These are phyloP conservation scores for Drosophila robusta DNA, from an alignment of 2,888 invertebrate species.

Conservation along the genomic window DNA sequence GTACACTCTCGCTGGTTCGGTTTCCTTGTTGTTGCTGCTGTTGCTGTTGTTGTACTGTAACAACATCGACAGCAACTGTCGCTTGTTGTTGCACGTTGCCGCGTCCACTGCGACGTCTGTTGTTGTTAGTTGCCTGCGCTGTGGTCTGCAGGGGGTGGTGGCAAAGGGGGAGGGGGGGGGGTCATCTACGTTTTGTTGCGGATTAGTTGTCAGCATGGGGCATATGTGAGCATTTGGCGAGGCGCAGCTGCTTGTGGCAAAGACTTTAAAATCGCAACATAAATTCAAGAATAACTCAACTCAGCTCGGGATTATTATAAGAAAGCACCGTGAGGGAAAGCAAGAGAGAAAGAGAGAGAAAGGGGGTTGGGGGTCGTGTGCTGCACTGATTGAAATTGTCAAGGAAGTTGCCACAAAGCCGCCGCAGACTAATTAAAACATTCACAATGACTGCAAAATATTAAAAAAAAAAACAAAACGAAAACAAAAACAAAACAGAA, in stretches of 20 bases:
- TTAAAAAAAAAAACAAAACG: conserved; percentile 41
- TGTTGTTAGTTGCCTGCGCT: conserved; percentile 39
- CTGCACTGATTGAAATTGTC: conserved; percentile 62
- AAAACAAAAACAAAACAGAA: conserved; percentile 12
- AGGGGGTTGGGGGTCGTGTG: background rate
- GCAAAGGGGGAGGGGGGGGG: background rate
- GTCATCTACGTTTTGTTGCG: conserved; percentile 56
- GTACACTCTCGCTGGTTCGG: conserved; percentile 1
- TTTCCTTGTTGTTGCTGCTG: conserved; percentile 31
- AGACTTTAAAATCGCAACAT: conserved; percentile 17
- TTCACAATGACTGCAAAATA: conserved; percentile 68
- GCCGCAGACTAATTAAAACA: conserved; percentile 77
- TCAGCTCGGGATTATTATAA: conserved; percentile 6
- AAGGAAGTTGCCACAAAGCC: conserved; percentile 52
- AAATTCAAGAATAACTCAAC: conserved; percentile 24
- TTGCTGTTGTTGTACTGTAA: conserved; percentile 44
- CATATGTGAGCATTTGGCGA: conserved; percentile 40
- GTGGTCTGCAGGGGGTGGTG: conserved; percentile 6
- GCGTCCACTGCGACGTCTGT: conserved; percentile 50
- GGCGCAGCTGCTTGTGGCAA: conserved; percentile 12
- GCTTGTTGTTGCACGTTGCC: conserved; percentile 48
- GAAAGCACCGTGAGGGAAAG: conserved; percentile 2
- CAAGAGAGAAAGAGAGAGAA: too few species aligned
- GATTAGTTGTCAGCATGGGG: conserved; percentile 63
- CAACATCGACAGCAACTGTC: conserved; percentile 73